Conservation (phyloP, 2,888 invertebrate species). For the Oligia latruncula region DNA sequence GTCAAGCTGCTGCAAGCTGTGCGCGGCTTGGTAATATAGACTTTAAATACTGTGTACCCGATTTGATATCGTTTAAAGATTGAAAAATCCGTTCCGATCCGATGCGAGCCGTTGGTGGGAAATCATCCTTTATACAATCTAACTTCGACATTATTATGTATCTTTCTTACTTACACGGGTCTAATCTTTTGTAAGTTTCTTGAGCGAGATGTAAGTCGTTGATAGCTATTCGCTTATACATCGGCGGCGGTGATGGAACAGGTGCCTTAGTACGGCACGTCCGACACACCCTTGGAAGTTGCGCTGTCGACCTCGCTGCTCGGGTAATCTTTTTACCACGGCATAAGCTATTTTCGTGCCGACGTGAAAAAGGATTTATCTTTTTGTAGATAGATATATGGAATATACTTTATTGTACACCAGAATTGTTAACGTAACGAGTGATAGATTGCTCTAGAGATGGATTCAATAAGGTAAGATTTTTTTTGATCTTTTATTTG, state of each 20-base stretch:
- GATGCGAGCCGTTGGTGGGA: too few relatives aligned
- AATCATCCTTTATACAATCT: too few relatives aligned
- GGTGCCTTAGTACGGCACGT: not conserved
- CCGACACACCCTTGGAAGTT: constrained; percentile 24
- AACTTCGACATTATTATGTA: not conserved
- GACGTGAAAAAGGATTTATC: constrained; percentile 32
- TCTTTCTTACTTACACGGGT: not conserved
- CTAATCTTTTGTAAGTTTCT: not conserved
- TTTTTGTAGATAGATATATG: constrained; percentile 2
- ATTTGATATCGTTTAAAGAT: too few relatives aligned
- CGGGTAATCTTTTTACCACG: constrained; percentile 9
- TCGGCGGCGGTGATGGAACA: not conserved
- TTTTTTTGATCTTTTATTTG: not conserved
- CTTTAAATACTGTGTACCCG: too few relatives aligned
- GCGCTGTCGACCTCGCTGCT: constrained; percentile 16
- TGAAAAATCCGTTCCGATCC: too few relatives aligned
- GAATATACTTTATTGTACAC: constrained; percentile 1
- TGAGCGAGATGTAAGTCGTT: not conserved
- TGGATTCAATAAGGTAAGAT: not conserved
- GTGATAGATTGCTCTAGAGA: constrained; percentile 7
- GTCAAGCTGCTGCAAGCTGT: too few relatives aligned
- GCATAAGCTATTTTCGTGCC: constrained; percentile 24
- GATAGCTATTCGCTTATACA: not conserved
- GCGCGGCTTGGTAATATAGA: too few relatives aligned
- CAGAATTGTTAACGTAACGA: not conserved